These are phyloP conservation scores for Conger conger DNA, from an alignment of 2,113 vertebrate genomes.

Conservation along the genomic window DNA sequence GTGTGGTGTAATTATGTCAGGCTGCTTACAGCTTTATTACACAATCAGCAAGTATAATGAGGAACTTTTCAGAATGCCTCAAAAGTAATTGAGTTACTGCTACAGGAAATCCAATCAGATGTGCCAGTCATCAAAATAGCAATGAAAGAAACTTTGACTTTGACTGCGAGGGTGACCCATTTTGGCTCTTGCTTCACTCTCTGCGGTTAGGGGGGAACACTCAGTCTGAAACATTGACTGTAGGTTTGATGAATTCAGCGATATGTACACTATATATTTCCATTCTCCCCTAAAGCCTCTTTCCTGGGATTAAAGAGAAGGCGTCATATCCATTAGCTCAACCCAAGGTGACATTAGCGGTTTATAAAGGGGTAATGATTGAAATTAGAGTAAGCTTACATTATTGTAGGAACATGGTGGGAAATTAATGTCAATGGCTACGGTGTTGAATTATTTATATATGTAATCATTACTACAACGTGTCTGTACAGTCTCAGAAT, in stretches of 20 bases:
- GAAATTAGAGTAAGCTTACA: not conserved
- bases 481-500: not conserved
- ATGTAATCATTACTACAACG: not conserved
- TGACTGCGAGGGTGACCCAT: not conserved
- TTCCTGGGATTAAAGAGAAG: not conserved
- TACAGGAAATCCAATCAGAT: not conserved
- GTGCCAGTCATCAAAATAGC: not conserved
- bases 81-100: not conserved
- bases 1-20: not conserved
- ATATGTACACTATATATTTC: not conserved
- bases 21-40: slow-evolving; percentile 1
- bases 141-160: not conserved
- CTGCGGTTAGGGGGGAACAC: too few relatives aligned
- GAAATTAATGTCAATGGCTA: not conserved
- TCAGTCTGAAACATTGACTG: not conserved
- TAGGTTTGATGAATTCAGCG: not conserved
- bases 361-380: not conserved
- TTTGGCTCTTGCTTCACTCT: not conserved
- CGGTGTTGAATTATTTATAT: slow-evolving; percentile 11
- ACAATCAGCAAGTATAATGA: not conserved
- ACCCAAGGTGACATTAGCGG: not conserved
- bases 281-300: not conserved
- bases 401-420: not conserved
- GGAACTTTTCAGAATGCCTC: not conserved
- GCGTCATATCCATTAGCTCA: not conserved